phyloP scores from a whole-genome alignment of 1,140 invertebrate genomes.

The Monochamus saltuarius region DNA sequence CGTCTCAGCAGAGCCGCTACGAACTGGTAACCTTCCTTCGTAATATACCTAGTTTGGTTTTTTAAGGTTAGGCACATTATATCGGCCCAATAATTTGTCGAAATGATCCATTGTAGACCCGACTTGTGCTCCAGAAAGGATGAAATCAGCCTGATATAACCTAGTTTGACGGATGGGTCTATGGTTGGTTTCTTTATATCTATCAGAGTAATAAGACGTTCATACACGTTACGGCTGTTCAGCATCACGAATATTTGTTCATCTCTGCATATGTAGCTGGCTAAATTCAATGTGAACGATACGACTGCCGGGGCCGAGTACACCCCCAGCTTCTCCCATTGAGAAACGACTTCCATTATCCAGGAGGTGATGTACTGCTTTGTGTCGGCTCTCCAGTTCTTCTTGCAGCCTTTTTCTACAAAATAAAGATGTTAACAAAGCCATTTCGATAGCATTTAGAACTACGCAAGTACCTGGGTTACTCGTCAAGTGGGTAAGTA shows the following conservation, averaged over 20 bases:
- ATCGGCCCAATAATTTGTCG: conserved; percentile 57
- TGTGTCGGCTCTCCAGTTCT: too few relatives aligned
- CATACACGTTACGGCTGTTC: conserved; percentile 50
- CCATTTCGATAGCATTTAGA: too few relatives aligned
- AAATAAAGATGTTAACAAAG: too few relatives aligned
- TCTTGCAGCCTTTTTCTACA: too few relatives aligned
- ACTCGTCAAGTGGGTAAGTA: conserved; percentile 53
- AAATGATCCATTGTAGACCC: conserved; percentile 59
- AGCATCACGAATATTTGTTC: conserved; percentile 51
- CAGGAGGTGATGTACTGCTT: not conserved
- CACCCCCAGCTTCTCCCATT: conserved; percentile 33
- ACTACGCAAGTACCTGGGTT: not conserved
- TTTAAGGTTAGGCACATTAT: conserved; percentile 58
- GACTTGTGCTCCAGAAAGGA: conserved; percentile 56
- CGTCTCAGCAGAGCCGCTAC: conserved; percentile 54
- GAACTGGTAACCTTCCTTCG: conserved; percentile 59
- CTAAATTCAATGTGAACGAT: conserved; percentile 54
- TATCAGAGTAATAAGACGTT: conserved; percentile 45
- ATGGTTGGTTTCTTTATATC: conserved; percentile 46
- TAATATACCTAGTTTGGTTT: conserved; percentile 66
- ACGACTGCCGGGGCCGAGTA: conserved; percentile 50
- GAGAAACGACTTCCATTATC: conserved; percentile 20
- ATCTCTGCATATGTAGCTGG: conserved; percentile 51
- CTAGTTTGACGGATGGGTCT: conserved; percentile 60
- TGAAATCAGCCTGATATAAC: conserved; percentile 59